phyloP scores from a whole-genome alignment of 2,797 vertebrate species.

The Columba guinea region DNA sequence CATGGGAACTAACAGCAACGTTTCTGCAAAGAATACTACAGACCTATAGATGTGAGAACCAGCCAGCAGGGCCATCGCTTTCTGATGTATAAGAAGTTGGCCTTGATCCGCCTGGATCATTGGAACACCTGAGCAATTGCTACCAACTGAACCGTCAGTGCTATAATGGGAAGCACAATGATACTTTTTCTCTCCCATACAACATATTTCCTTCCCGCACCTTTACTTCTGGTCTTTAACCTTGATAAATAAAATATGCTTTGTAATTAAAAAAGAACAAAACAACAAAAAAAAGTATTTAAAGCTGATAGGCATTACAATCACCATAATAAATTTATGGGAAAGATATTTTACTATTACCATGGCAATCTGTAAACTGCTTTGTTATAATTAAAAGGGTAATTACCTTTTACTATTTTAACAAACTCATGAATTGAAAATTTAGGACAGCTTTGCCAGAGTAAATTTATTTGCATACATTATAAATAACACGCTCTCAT shows the following conservation, averaged over 20 bases:
- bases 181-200: background rate
- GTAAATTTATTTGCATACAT: slow-evolving; percentile 13
- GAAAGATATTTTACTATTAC: slow-evolving; percentile 27
- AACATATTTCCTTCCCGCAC: background rate
- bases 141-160: background rate
- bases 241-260: background rate
- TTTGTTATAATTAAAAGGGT: slow-evolving; percentile 52
- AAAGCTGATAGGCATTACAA: slow-evolving; percentile 10
- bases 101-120: background rate
- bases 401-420: slow-evolving; percentile 55
- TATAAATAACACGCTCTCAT: background rate
- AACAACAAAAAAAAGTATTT: background rate
- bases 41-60: background rate
- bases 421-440: slow-evolving; percentile 52
- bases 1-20: background rate
- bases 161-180: background rate
- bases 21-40: background rate
- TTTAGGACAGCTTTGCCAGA: background rate
- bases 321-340: slow-evolving; percentile 31
- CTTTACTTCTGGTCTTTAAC: background rate
- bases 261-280: background rate
- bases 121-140: background rate
- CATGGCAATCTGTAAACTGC: slow-evolving; percentile 33
- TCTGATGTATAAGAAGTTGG: background rate
- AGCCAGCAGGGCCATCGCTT: background rate